Conservation (phyloP, 2,888 invertebrate species). For the Drosophila affinis region DNA sequence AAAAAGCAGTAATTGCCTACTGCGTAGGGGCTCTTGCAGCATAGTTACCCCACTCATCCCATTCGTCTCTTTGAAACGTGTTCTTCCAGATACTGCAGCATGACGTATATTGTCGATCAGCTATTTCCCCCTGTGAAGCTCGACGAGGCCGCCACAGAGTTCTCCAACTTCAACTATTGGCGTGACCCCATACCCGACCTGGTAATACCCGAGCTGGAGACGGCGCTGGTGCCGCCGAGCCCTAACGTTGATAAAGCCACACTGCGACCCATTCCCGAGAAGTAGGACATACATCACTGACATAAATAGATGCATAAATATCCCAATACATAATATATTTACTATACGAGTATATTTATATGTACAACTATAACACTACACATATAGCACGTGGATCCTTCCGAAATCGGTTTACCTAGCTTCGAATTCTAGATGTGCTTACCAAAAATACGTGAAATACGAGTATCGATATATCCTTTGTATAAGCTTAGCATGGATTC, state of each 20-base stretch:
- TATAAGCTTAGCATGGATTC: conserved; percentile 30
- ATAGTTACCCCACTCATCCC: background rate
- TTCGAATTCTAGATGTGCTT: conserved; percentile 42
- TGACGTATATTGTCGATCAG: conserved; percentile 97
- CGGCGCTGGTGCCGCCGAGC: conserved; percentile 41
- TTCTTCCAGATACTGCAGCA: conserved; percentile 92
- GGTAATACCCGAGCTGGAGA: conserved; percentile 75
- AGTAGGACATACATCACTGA: conserved; percentile 54
- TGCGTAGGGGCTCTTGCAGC: background rate
- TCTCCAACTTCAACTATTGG: conserved; percentile 96
- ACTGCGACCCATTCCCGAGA: conserved; percentile 82
- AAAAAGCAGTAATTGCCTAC: background rate
- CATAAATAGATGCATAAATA: conserved; percentile 5
- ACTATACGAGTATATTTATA: conserved; percentile 13
- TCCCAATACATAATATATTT: conserved; percentile 15
- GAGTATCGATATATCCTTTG: conserved; percentile 20
- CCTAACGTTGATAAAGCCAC: conserved; percentile 59
- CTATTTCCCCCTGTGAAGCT: conserved; percentile 93
- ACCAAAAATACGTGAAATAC: conserved; percentile 22
- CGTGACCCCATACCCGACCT: conserved; percentile 91
- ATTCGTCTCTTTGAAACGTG: conserved; percentile 7
- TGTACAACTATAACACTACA: conserved; percentile 18
- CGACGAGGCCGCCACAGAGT: conserved; percentile 88
- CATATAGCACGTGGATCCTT: conserved; percentile 19
- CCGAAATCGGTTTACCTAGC: conserved; percentile 23